These are phyloP conservation scores for Zapus hudsonius DNA, from an alignment of 2,113 vertebrate species.

Conservation along the genomic window DNA sequence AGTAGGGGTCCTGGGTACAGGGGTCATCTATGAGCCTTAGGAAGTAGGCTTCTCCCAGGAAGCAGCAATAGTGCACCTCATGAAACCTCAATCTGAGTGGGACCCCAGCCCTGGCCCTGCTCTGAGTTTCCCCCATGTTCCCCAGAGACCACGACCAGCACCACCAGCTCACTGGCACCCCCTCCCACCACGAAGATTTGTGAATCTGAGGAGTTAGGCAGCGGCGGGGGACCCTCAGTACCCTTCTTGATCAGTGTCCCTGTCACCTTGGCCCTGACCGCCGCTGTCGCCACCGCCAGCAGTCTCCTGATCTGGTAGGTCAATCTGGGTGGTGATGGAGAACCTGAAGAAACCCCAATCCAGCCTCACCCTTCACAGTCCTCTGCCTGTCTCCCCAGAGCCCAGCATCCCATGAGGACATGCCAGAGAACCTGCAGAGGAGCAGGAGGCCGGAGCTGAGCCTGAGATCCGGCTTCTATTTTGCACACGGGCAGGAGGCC, in stretches of 20 bases:
- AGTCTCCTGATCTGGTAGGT: conserved; percentile 76
- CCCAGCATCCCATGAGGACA: conserved; percentile 56
- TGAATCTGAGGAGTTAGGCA: conserved; percentile 74
- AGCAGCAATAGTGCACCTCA: neutral
- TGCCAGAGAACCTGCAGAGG: conserved; percentile 66
- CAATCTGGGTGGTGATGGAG: neutral
- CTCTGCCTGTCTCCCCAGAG: conserved; percentile 62
- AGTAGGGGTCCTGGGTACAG: neutral
- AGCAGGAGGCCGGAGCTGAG: conserved; percentile 76
- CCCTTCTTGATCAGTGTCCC: conserved; percentile 27
- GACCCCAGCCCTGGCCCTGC: conserved; percentile 8
- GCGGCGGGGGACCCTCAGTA: conserved; percentile 42
- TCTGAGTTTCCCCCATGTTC: conserved; percentile 76
- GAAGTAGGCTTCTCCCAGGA: neutral
- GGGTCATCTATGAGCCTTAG: neutral
- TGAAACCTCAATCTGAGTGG: neutral
- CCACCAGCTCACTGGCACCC: conserved; percentile 75
- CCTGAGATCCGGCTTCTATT: conserved; percentile 77
- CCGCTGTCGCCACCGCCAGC: conserved; percentile 61
- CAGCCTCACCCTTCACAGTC: neutral
- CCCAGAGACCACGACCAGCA: conserved; percentile 83
- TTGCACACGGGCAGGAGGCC: conserved; percentile 82
- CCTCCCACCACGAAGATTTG: conserved; percentile 81
- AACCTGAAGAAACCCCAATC: neutral
- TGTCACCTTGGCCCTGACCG: conserved; percentile 68